These are phyloP conservation scores for Caenorhabditis elegans DNA, from an alignment of 1,140 invertebrate genomes.

Conservation along the genomic window DNA sequence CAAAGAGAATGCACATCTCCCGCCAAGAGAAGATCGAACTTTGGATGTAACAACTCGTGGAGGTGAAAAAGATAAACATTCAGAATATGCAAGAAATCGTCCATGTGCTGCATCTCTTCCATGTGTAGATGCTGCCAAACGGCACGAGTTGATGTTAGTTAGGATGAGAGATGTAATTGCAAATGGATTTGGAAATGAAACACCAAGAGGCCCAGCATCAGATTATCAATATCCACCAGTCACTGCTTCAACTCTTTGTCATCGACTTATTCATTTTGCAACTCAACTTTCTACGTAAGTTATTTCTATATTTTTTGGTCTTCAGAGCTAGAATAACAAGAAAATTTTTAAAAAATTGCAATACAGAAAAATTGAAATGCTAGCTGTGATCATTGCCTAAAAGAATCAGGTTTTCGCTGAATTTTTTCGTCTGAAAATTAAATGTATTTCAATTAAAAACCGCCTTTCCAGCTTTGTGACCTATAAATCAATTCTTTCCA, in stretches of 20 bases:
- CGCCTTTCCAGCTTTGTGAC: too few relatives aligned
- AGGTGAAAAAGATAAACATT: constrained; percentile 42
- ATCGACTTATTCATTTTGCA: constrained; percentile 78
- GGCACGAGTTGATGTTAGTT: constrained; percentile 78
- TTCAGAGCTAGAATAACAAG: too few relatives aligned
- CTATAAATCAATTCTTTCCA: too few relatives aligned
- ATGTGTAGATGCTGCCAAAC: constrained; percentile 77
- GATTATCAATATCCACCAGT: constrained; percentile 63
- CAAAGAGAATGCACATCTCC: constrained; percentile 41
- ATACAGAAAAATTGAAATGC: too few relatives aligned
- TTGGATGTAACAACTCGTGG: constrained; percentile 16
- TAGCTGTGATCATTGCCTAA: too few relatives aligned
- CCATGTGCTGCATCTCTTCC: constrained; percentile 70
- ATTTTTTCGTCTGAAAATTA: too few relatives aligned
- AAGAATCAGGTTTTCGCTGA: too few relatives aligned
- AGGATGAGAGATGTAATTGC: constrained; percentile 80
- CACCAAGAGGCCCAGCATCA: background rate
- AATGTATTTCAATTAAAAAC: too few relatives aligned
- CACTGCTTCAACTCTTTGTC: constrained; percentile 73
- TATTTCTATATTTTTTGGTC: background rate
- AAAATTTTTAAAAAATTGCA: too few relatives aligned
- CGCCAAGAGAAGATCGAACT: constrained; percentile 16
- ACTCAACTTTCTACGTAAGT: constrained; percentile 69
- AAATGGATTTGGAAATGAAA: constrained; percentile 71
- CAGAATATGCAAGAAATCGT: constrained; percentile 38